phyloP scores from a whole-genome alignment of 2,888 invertebrate species.

The Eristalinus aeneus region DNA sequence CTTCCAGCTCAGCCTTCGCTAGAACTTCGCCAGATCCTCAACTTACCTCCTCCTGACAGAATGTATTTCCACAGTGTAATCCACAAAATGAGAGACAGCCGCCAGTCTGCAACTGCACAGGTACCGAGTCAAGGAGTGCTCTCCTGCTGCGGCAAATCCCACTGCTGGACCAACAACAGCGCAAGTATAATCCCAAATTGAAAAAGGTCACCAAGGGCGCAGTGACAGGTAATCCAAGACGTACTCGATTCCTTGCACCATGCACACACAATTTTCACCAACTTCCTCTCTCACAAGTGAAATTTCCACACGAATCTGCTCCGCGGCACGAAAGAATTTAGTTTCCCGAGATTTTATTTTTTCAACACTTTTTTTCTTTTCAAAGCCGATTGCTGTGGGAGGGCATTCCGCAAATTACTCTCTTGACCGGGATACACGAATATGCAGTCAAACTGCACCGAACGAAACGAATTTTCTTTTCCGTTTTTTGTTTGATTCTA shows the following conservation, averaged over 20 bases:
- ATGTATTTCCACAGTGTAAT: constrained; percentile 45
- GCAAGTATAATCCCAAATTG: constrained; percentile 49
- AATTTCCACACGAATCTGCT: constrained; percentile 45
- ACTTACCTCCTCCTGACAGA: constrained; percentile 49
- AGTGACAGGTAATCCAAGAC: constrained; percentile 48
- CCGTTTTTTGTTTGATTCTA: constrained; percentile 19
- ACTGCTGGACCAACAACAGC: constrained; percentile 47
- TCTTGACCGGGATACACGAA: constrained; percentile 17
- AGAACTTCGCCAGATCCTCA: background rate
- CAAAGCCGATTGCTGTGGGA: constrained; percentile 14
- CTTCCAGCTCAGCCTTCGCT: background rate
- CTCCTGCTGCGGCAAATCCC: constrained; percentile 41
- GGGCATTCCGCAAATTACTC: constrained; percentile 30
- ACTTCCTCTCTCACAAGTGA: constrained; percentile 12
- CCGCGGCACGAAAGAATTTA: constrained; percentile 6
- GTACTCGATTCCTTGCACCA: background rate
- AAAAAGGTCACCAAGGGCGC: constrained; percentile 26
- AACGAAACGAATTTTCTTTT: constrained; percentile 4
- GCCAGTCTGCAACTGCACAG: constrained; percentile 39
- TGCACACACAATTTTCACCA: background rate
- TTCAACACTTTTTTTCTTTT: constrained; percentile 27
- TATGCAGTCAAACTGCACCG: background rate
- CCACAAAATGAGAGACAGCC: constrained; percentile 48
- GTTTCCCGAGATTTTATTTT: constrained; percentile 41
- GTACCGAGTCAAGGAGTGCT: constrained; percentile 31